Evolutionary conservation across 2,888 invertebrate genomes (phyloP).

Genomic region (Piscicola geometra): DNA sequence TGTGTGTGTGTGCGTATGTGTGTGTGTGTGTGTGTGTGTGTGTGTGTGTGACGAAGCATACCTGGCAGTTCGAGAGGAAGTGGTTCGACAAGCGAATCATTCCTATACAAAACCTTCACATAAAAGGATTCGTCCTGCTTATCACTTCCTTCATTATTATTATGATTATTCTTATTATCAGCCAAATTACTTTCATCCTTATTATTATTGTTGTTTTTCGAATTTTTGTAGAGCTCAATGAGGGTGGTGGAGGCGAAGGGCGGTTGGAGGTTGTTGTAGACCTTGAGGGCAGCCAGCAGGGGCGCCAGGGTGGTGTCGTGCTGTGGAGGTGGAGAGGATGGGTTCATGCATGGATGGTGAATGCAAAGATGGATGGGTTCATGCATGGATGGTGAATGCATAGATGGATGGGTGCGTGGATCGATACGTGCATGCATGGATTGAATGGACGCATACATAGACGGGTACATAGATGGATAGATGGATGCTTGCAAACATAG

Average conservation of each 20-base stretch:
- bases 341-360: background rate
- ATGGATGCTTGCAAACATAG: too few relatives aligned
- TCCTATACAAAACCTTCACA: background rate
- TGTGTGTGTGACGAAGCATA: background rate
- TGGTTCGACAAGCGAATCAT: background rate
- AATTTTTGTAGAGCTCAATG: background rate
- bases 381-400: background rate
- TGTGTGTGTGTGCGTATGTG: background rate
- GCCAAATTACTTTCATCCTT: background rate
- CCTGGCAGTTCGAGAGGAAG: background rate
- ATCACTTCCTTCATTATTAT: background rate
- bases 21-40: too few relatives aligned
- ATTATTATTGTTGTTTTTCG: background rate
- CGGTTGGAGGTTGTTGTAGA: conserved; percentile 2
- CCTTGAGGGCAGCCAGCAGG: background rate
- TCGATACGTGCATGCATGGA: too few relatives aligned
- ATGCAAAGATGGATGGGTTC: background rate
- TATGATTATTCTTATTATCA: background rate
- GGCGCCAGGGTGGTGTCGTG: conserved; percentile 14
- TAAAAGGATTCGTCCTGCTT: background rate
- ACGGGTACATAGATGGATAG: too few relatives aligned
- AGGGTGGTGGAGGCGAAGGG: conserved; percentile 10
- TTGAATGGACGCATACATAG: too few relatives aligned
- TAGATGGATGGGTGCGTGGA: background rate
- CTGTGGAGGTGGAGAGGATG: background rate